phyloP scores from a whole-genome alignment of 2,888 invertebrate genomes.

The Philopedon plagiatum region DNA sequence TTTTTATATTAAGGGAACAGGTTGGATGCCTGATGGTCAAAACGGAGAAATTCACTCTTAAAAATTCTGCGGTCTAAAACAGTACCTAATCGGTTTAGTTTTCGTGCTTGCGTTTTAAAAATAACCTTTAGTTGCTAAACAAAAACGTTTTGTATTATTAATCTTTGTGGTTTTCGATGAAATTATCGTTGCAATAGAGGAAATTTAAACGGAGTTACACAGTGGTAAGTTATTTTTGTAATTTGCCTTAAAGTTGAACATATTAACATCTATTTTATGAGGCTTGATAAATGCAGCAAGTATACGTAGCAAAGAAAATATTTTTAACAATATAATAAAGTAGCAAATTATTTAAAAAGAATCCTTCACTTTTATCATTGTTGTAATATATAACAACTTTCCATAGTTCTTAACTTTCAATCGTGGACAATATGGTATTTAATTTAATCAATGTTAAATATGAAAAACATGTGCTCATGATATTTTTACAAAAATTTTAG shows the following conservation, averaged over 20 bases:
- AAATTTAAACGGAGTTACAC: neutral
- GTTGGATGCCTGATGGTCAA: slow-evolving; percentile 38
- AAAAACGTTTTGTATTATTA: slow-evolving; percentile 17
- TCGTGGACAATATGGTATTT: no score
- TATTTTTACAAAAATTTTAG: no score
- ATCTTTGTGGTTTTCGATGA: neutral
- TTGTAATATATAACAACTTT: no score
- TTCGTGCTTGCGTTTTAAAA: slow-evolving; percentile 42
- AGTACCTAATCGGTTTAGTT: slow-evolving; percentile 45
- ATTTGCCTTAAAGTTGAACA: neutral
- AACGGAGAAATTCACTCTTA: slow-evolving; percentile 39
- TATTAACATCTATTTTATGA: no score
- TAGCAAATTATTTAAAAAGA: no score
- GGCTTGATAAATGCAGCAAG: no score
- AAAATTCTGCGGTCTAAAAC: slow-evolving; percentile 47
- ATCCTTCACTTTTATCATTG: no score
- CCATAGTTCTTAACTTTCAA: no score
- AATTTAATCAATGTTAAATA: no score
- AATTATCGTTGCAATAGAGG: neutral
- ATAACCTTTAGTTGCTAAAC: slow-evolving; percentile 18
- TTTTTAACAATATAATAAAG: no score
- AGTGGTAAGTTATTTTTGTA: neutral
- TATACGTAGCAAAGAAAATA: no score
- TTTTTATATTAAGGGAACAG: slow-evolving; percentile 38
- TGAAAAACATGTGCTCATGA: no score